Evolutionary conservation across 1,140 invertebrate genomes (phyloP), one percentile per base, ranked within the genome.

Genomic region (Ceratosolen fusciceps): DNA sequence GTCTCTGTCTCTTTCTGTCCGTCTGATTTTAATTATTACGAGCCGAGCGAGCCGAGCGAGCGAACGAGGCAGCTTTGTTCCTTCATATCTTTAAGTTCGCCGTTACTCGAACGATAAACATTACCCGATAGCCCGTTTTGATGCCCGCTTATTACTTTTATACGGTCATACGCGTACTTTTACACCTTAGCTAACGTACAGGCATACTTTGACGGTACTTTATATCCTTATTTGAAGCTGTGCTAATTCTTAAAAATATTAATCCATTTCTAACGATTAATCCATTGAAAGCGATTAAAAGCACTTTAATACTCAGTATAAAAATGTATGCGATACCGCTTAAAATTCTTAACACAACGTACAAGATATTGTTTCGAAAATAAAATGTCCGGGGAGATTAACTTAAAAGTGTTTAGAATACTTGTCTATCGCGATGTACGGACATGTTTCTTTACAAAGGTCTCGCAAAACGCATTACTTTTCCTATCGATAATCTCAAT

Each of bases 381-480:
- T 43, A 43, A 43, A 43, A 43, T 43, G 39, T 12, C 12, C 39
- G 12, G 12, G 39, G 5, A 43, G 5, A 12, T 5, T 7, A 43
- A 43, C 12, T 12, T 12, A 12, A 43, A 5, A 43, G 5, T 43
- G 12, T 43, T 7, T 43, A 7, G 12, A 7, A 43, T 43, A 43
- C 39, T 43, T 43, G 12, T 7, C 12, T 43, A 12, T 43, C 12
- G 12, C 39, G 12, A 43, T 43, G 5, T 43, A 65, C n/a, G n/a
- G 26, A 8, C n/a, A 3, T 47, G 39, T 52, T 7, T 52, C 26
- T 54, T 31, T 12, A 5, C 12, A 71, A 71, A 31, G 24, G 52
- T 52, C 29, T 29, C n/a, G 16, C 54, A 3, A 71, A 71, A 26
- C 47, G 68, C 68, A 52, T 71, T 71, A 71, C 43, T 71, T 71